These are phyloP conservation scores for Pasiphila rectangulata DNA, from an alignment of 2,888 invertebrate genomes.

Conservation along the genomic window DNA sequence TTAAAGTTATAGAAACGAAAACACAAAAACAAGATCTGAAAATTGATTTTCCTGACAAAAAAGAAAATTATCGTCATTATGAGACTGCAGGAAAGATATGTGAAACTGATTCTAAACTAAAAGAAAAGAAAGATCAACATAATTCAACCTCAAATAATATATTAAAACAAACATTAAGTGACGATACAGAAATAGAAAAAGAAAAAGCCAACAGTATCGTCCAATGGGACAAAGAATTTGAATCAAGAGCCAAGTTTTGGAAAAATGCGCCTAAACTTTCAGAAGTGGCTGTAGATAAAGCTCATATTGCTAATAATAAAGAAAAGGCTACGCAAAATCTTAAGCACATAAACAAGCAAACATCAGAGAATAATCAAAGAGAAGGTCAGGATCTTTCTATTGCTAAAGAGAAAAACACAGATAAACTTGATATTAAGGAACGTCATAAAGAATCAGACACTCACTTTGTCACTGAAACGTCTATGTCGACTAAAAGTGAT, in stretches of 20 bases:
- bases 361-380: not conserved
- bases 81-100: too few species aligned
- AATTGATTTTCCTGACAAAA: too few species aligned
- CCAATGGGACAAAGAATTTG: slow-evolving; percentile 58
- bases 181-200: slow-evolving; percentile 4
- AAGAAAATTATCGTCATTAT: too few species aligned
- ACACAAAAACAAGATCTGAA: too few species aligned
- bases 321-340: not conserved
- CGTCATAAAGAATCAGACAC: not conserved
- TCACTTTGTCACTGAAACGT: too few species aligned
- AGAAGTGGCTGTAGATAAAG: not conserved
- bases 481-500: too few species aligned
- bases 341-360: not conserved
- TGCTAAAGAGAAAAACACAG: not conserved
- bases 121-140: too few species aligned
- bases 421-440: not conserved
- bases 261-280: slow-evolving; percentile 9
- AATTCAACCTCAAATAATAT: too few species aligned
- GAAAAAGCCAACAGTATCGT: slow-evolving; percentile 18
- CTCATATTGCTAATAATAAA: not conserved
- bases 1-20: too few species aligned
- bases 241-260: slow-evolving; percentile 60
- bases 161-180: too few species aligned
- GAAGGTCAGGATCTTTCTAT: not conserved
- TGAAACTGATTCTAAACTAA: too few species aligned